Conservation (phyloP, 2,888 invertebrate genomes). For the Sphinx pinastri region DNA sequence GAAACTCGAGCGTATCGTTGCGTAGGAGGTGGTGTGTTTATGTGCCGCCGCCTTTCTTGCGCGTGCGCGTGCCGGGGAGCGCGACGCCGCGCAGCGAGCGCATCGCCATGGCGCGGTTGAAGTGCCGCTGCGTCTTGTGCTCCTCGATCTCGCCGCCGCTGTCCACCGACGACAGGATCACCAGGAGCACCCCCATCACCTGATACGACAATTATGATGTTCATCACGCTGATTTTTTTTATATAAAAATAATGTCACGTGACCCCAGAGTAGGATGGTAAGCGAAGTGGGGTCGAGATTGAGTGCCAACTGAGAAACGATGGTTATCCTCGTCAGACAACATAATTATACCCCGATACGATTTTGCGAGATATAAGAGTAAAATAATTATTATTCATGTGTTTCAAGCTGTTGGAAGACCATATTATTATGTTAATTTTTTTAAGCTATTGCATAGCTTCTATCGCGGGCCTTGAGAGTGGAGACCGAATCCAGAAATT, state of each 20-base stretch:
- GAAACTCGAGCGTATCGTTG: neutral
- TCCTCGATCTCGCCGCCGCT: slow-evolving; percentile 78
- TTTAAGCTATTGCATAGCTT: too few species aligned
- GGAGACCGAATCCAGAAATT: too few species aligned
- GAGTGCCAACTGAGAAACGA: too few species aligned
- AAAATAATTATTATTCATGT: neutral
- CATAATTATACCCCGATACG: neutral
- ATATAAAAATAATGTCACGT: too few species aligned
- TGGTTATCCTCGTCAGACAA: too few species aligned
- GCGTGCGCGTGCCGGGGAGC: slow-evolving; percentile 64
- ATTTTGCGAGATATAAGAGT: neutral
- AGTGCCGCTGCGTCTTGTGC: slow-evolving; percentile 90
- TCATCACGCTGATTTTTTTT: too few species aligned
- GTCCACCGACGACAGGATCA: slow-evolving; percentile 91
- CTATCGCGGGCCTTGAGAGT: too few species aligned
- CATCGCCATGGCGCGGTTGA: slow-evolving; percentile 96
- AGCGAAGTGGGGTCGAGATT: too few species aligned
- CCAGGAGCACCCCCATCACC: slow-evolving; percentile 92
- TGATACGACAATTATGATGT: slow-evolving; percentile 49
- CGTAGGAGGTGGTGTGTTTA: neutral
- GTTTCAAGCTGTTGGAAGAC: neutral
- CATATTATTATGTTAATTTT: neutral
- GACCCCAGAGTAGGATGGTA: too few species aligned
- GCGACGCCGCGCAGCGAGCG: slow-evolving; percentile 87
- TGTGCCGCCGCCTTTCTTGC: slow-evolving; percentile 71